Percentiles rank a stretch among this genome's conserved stretches.
phyloP scores from a whole-genome alignment of 2,113 vertebrate genomes.

The Cervus canadensis region DNA sequence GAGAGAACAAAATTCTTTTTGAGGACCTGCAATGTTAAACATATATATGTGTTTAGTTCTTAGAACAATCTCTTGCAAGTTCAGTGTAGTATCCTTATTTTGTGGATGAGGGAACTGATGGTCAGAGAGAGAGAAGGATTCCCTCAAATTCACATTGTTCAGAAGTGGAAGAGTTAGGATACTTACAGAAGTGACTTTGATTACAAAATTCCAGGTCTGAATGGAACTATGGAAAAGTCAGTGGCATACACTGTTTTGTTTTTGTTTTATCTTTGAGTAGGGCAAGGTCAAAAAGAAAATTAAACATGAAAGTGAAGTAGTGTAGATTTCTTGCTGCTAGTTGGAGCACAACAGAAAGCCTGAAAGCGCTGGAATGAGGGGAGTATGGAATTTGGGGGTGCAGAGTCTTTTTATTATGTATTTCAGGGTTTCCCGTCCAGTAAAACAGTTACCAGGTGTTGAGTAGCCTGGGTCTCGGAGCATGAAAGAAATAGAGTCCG shows the following conservation, averaged over 20 bases:
- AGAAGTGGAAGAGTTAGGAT: not conserved
- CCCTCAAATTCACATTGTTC: not conserved
- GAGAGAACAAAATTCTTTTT: not conserved
- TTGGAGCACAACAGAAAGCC: constrained; percentile 45
- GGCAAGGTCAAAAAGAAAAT: constrained; percentile 62
- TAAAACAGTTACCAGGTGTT: not conserved
- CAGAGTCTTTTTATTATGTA: not conserved
- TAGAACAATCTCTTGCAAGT: not conserved
- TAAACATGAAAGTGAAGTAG: constrained; percentile 48
- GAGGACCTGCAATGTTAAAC: not conserved
- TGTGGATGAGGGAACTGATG: not conserved
- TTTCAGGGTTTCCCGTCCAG: not conserved
- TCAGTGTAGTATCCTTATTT: not conserved
- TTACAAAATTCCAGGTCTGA: constrained; percentile 8
- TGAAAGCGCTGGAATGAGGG: not conserved
- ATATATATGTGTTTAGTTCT: not conserved
- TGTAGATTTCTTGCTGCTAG: constrained; percentile 39
- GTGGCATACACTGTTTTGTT: not conserved
- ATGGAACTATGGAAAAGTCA: constrained; percentile 35
- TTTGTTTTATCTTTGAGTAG: constrained; percentile 9
- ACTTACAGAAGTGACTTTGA: not conserved
- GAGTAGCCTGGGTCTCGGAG: not conserved
- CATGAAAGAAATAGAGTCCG: not conserved
- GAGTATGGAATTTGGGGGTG: not conserved
- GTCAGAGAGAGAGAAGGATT: not conserved